These are phyloP conservation scores for Acleris sparsana DNA, from an alignment of 2,888 invertebrate genomes.

Conservation along the genomic window DNA sequence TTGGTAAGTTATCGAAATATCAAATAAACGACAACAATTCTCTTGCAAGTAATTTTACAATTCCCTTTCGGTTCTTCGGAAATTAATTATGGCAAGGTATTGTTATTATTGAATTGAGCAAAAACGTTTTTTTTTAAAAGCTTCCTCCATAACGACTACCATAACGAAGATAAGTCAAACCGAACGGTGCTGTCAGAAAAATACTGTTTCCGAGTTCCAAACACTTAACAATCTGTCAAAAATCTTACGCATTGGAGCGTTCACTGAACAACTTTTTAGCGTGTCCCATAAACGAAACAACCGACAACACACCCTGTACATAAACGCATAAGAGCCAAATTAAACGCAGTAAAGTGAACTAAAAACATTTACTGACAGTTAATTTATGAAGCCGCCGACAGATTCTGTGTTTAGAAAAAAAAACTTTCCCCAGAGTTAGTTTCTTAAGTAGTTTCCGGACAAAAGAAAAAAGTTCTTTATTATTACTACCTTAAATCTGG, in stretches of 20 bases:
- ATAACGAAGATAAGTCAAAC: slow-evolving; percentile 9
- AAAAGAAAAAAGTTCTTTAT: slow-evolving; percentile 8
- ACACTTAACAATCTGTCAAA: slow-evolving; percentile 35
- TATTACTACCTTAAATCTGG: not conserved
- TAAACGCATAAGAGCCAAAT: slow-evolving; percentile 1
- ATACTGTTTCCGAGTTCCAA: slow-evolving; percentile 14
- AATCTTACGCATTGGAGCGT: slow-evolving; percentile 20
- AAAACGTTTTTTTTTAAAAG: not conserved
- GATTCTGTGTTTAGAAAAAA: slow-evolving; percentile 33
- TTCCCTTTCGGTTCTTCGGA: too few relatives aligned
- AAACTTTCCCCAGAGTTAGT: slow-evolving; percentile 20
- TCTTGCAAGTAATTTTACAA: too few relatives aligned
- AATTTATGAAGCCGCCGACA: slow-evolving; percentile 36
- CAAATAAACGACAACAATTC: too few relatives aligned
- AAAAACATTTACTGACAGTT: slow-evolving; percentile 32
- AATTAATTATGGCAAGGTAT: too few relatives aligned
- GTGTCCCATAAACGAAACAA: not conserved
- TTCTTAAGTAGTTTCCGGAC: slow-evolving; percentile 35
- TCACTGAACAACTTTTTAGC: slow-evolving; percentile 1
- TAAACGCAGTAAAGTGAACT: slow-evolving; percentile 4
- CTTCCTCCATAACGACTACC: not conserved
- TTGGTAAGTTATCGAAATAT: too few relatives aligned
- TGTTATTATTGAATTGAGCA: not conserved
- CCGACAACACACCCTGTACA: slow-evolving; percentile 4
- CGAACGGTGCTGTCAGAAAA: slow-evolving; percentile 24